Base-by-base conservation (phyloP, 2,113 vertebrate genomes). In the Bothrops jararaca region DNA sequence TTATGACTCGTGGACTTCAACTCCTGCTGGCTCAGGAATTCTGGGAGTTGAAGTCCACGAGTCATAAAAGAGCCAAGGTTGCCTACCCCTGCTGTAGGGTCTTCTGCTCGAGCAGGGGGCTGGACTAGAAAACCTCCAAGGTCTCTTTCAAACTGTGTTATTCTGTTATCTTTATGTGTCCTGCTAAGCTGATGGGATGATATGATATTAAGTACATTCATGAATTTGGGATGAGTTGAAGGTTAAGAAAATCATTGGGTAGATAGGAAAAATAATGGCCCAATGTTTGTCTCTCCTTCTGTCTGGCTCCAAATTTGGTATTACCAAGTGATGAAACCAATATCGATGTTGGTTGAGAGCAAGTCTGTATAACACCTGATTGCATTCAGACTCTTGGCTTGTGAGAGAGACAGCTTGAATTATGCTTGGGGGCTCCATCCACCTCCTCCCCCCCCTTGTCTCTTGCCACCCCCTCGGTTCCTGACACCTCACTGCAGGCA, bases 401-500 rank as follows among this genome's bases (percentile, higher is more conserved):
- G 56, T 89, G 89, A 90, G 91, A 90, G 91, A 95, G 95, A 94
- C 94, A 94, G 93, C 69, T 95, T 93, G 95, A 96, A 88, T 96
- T 95, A 88, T 22, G 92, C 56, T 90, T 94, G 93, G 95, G 96
- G 95, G 93, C 0, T 0, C 92, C 92, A 89, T 96, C 95, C 92
- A 94, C 90, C 60, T 91, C 91, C 93, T 56, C 88, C 53, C 89
- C 92, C 58, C 93, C 74, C 91, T 91, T 60, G 15, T 80, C 69
- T 80, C 34, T 80, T 53, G 45, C 92, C 93, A 5, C 85, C 92
- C n/a, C 91, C 87, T 91, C 94, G 90, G 93, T 93, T 96, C 91
- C 87, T 96, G 96, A 97, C 94, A 96, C 93, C 91, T 92, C 57
- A 91, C 95, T 96, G 90, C 91, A 93, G 93, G 95, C 93, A 53